phyloP scores from a whole-genome alignment of 2,797 vertebrate species.

The Myotis daubentonii region DNA sequence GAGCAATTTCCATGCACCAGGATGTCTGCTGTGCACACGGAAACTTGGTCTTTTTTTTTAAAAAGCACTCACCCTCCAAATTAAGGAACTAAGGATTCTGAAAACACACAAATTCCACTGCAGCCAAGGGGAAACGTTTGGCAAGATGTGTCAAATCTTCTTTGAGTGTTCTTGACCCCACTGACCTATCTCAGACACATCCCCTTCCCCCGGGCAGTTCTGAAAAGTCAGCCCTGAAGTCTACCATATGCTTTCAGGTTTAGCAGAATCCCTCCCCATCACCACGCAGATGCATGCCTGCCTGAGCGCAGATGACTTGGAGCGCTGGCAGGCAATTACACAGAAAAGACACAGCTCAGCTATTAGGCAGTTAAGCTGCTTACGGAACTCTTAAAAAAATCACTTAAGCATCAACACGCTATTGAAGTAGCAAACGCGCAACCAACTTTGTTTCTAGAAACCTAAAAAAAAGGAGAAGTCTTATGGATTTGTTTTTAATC shows the following conservation, averaged over 20 bases:
- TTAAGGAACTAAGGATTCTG: background rate
- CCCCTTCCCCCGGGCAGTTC: background rate
- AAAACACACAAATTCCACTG: conserved; percentile 9
- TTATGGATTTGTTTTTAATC: background rate
- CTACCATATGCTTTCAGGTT: conserved; percentile 36
- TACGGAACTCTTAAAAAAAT: conserved; percentile 54
- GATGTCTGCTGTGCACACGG: background rate
- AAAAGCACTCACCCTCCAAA: background rate
- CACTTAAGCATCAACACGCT: conserved; percentile 27
- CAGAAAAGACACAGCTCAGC: conserved; percentile 77
- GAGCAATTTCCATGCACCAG: background rate
- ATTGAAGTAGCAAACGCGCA: background rate
- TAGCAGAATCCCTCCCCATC: conserved; percentile 64
- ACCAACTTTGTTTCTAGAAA: conserved; percentile 38
- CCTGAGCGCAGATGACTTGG: conserved; percentile 37
- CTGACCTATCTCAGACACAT: background rate
- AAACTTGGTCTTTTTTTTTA: background rate
- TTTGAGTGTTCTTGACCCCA: background rate
- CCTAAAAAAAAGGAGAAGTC: background rate
- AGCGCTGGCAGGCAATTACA: conserved; percentile 66
- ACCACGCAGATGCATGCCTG: conserved; percentile 57
- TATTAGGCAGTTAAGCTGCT: conserved; percentile 65
- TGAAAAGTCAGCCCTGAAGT: background rate
- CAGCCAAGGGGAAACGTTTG: background rate
- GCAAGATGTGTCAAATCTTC: background rate